Percentiles rank a stretch among this genome's conserved stretches.
Conservation (phyloP, 2,888 invertebrate genomes). For the Microdon myrmicae region DNA sequence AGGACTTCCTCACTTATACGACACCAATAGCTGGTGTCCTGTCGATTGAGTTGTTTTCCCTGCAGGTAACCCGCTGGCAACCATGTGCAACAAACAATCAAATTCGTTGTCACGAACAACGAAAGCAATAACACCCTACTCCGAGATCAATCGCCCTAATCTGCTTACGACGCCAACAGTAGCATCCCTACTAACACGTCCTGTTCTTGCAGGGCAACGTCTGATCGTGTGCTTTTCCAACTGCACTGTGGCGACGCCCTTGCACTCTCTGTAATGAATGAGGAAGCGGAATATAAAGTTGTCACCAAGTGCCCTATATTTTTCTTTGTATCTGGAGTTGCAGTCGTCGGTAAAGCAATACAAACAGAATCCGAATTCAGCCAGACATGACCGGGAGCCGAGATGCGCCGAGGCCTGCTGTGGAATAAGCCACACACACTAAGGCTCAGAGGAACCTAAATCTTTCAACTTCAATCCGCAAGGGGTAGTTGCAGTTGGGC, state of each 20-base stretch:
- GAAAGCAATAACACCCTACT: slow-evolving; percentile 44
- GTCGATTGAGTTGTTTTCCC: slow-evolving; percentile 41
- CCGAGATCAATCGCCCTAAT: slow-evolving; percentile 44
- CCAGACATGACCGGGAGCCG: slow-evolving; percentile 27
- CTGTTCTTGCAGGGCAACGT: slow-evolving; percentile 33
- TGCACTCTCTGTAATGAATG: slow-evolving; percentile 10
- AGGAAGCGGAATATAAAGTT: slow-evolving; percentile 36
- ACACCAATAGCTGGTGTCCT: slow-evolving; percentile 28
- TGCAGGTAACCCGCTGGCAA: slow-evolving; percentile 33
- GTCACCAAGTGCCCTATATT: slow-evolving; percentile 52
- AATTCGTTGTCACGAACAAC: slow-evolving; percentile 32
- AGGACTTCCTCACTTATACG: slow-evolving; percentile 46
- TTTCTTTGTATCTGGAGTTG: slow-evolving; percentile 26
- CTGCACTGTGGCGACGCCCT: slow-evolving; percentile 17
- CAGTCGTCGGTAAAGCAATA: not conserved
- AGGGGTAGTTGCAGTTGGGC: slow-evolving; percentile 35
- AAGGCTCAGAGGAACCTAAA: slow-evolving; percentile 30
- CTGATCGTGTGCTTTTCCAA: slow-evolving; percentile 35
- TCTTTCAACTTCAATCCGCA: slow-evolving; percentile 42
- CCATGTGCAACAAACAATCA: slow-evolving; percentile 43
- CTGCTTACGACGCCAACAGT: slow-evolving; percentile 42
- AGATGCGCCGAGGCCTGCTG: slow-evolving; percentile 16
- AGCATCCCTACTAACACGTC: slow-evolving; percentile 38
- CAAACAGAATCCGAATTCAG: slow-evolving; percentile 9
- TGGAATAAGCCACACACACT: slow-evolving; percentile 16